phyloP scores from a whole-genome alignment of 2,888 invertebrate genomes.

The Deroplatys truncata region DNA sequence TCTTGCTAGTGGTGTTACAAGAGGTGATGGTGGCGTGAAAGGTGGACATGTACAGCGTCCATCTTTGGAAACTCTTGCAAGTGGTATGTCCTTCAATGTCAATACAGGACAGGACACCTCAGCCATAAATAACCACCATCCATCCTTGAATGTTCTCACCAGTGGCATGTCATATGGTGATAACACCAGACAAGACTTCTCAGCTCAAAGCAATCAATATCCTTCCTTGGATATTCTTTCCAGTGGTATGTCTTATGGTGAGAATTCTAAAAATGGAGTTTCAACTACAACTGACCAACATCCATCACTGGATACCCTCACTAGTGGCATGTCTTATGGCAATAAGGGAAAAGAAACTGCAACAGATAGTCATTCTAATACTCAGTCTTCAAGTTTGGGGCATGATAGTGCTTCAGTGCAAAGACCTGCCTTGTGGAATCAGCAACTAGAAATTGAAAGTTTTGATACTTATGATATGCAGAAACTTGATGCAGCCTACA shows the following conservation, averaged over 20 bases:
- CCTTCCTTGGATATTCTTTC: neutral
- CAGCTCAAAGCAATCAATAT: neutral
- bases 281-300: neutral
- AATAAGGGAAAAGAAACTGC: neutral
- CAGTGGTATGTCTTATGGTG: neutral
- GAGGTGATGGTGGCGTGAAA: neutral
- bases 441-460: neutral
- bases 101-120: neutral
- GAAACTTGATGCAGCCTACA: neutral
- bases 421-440: neutral
- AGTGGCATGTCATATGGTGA: neutral
- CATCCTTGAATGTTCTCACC: neutral
- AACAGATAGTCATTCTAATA: neutral
- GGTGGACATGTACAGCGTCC: neutral
- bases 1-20: neutral
- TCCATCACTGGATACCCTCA: neutral
- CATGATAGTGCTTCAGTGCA: neutral
- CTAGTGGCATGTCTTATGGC: neutral
- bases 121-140: neutral
- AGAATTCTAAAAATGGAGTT: neutral
- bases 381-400: neutral
- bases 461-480: neutral
- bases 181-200: neutral
- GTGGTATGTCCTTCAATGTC: neutral
- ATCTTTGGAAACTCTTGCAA: neutral